Evolutionary conservation across 2,113 vertebrate genomes (phyloP), one percentile per base, ranked within the genome.

Genomic region (Gorsachius goisagi): DNA sequence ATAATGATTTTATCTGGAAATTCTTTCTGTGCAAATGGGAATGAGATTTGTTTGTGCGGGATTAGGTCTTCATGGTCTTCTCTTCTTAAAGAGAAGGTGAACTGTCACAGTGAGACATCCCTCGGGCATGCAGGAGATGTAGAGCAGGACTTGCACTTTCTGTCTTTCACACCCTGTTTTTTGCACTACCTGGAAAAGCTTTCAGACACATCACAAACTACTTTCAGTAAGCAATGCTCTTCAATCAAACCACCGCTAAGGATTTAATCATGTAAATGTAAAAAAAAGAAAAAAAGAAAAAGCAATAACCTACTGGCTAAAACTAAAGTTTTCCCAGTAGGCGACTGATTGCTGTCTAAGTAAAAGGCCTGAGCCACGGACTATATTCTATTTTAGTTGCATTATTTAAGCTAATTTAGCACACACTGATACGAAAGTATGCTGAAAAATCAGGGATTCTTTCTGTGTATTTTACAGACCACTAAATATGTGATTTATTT

Each of bases 71-170:
- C 3, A 5, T 5, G 63, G 5, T 23, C 41, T 23, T 17, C 7
- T 33, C 49, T 12, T 11, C 37, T 15, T 18, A 1, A 56, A 41
- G 79, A 26, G 45, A 6, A 27, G 15, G 10, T 1, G 4, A 24
- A 18, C 20, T 17, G 24, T 32, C 27, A 11, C 4, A 0, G 11
- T 8, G 59, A 26, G n/a, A 11, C 4, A 0, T 9, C 37, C 52
- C 41, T 5, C 0, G 5, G 47, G 33, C 3, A 15, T 5, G 3
- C 12, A 1, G 49, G 24, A 21, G 60, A 1, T 0, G 12, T 3
- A 63, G 74, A 63, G 45, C 69, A 53, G 63, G 39, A 21, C 62
- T 12, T 12, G 11, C 52, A 58, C 7, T 27, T 28, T 30, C 32
- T 3, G 2, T 28, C 47, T 27, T 19, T 33, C 68, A 15, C n/a